Base-by-base conservation (phyloP, 2,113 vertebrate genomes). In the Eidolon helvum region DNA sequence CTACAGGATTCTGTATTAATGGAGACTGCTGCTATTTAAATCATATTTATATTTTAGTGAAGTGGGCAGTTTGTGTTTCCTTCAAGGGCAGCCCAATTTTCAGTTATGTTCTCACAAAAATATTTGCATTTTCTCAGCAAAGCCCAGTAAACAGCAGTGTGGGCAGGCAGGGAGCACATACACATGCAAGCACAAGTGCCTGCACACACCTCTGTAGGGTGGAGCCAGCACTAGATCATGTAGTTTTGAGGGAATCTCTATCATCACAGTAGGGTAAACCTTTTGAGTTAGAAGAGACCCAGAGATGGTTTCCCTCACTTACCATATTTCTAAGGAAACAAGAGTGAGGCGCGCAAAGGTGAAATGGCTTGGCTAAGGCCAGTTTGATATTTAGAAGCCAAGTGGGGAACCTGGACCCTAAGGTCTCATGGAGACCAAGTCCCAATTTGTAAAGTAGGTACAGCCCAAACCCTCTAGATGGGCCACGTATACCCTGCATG, bases 31-130 rank as follows among this genome's bases (percentile, higher is more conserved):
- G 68, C 55, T 50, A 72, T 87, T 94, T 22, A 77, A 33, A 65
- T 91, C 2, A 9, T 82, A 35, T 57, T 84, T 74, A 45, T 75
- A 72, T 75, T 94, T 94, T 38, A 59, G 65, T 45, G 30, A 50
- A 68, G 21, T 9, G 48, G n/a, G 75, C 33, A 22, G 45, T 85
- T 72, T 79, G 72, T 30, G 43, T 95, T 93, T 95, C 75, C 55
- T 40, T 85, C 55, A 22, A 55, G 50, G 24, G 53, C 80, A 69
- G 69, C 43, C n/a, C 38, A 26, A 22, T 33, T 84, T 43, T 87
- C 45, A 91, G 72, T 71, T 53, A n/a, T 35, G n/a, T 96, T 94
- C 88, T 91, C 61, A 50, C 43, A 91, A 71, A 83, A 90, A 12
- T 33, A 85, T 24, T 53, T 87, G 28, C 3, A 14, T 80, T 69